Percentiles rank a stretch among this genome's conserved stretches.
Evolutionary conservation across 2,113 vertebrate genomes (phyloP).

Genomic region (Grantiella picta): DNA sequence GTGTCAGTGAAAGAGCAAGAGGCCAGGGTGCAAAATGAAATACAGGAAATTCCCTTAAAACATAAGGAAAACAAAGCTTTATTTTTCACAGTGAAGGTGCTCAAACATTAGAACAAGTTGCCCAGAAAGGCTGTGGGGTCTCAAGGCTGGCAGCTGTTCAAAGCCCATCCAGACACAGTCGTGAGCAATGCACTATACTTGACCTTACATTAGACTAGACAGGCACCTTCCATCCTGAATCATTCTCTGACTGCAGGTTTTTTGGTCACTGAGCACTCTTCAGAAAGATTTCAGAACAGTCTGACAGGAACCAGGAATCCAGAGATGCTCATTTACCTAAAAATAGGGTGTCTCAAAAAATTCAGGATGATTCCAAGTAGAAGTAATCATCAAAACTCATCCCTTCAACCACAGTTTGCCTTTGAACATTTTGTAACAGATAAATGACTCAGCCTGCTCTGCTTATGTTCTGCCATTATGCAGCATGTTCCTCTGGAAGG

Average conservation of each 20-base stretch:
- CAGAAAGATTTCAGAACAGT: neutral
- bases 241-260: neutral
- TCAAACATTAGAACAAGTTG: neutral
- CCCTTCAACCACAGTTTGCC: neutral
- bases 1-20: neutral
- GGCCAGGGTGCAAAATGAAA: neutral
- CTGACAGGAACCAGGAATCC: neutral
- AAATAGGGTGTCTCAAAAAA: neutral
- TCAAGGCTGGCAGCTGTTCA: neutral
- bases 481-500: neutral
- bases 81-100: no score
- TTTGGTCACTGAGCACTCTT: neutral
- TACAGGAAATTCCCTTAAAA: neutral
- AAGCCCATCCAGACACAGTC: neutral
- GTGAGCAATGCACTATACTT: neutral
- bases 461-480: neutral
- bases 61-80: neutral
- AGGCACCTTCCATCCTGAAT: neutral
- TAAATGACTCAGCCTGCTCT: neutral
- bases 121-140: neutral
- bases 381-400: neutral
- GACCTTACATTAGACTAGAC: neutral
- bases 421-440: neutral
- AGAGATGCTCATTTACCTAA: neutral
- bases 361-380: neutral